A percentile compares a stretch with the other conserved stretches of the same genome.
phyloP scores from a whole-genome alignment of 2,888 invertebrate species.

The Cephus spinipes region DNA sequence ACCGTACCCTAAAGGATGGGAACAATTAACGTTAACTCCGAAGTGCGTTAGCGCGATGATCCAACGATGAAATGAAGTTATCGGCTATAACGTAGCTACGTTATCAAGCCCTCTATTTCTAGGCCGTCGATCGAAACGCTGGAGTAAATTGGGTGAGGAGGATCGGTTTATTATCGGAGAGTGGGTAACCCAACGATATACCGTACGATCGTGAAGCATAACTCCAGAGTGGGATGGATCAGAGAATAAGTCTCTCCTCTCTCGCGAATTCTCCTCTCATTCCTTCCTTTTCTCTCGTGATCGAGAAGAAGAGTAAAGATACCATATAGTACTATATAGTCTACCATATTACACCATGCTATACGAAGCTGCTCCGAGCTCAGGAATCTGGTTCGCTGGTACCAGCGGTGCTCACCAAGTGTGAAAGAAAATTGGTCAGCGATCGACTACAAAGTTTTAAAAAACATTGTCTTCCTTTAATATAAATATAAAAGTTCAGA shows the following conservation, averaged over 20 bases:
- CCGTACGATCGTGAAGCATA: background rate
- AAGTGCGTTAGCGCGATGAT: background rate
- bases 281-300: constrained; percentile 24
- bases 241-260: constrained; percentile 6
- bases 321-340: background rate
- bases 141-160: constrained; percentile 48
- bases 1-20: background rate
- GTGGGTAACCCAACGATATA: background rate
- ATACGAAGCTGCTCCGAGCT: constrained; percentile 14
- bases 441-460: background rate
- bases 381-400: constrained; percentile 50
- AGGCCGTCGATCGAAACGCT: constrained; percentile 34
- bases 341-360: background rate
- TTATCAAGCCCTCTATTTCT: background rate
- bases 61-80: constrained; percentile 48
- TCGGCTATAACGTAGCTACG: constrained; percentile 38
- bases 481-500: background rate
- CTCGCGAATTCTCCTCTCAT: constrained; percentile 15
- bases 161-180: constrained; percentile 45
- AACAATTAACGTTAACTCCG: background rate
- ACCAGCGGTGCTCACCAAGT: constrained; percentile 46
- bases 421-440: background rate
- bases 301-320: background rate
- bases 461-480: background rate
- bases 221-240: constrained; percentile 13